Base-by-base conservation (phyloP, 2,888 invertebrate species). In the Drosophila ezoana region DNA sequence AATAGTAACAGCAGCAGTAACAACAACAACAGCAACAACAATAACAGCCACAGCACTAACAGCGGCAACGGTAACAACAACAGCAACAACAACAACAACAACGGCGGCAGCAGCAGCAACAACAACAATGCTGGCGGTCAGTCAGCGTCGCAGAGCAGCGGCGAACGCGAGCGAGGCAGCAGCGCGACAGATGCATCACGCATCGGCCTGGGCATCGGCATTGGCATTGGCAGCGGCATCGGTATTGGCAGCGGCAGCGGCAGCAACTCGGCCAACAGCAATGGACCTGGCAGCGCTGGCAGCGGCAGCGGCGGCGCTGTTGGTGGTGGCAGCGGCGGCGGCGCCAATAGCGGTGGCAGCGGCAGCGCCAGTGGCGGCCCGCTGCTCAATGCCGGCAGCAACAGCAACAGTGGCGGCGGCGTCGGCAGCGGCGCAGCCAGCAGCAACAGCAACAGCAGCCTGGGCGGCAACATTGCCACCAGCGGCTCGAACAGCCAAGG, bases 251-350 rank as follows among this genome's bases (percentile, higher is more conserved):
- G 62, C 53, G 33, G 41, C 53, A 53, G 41, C 44, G 72, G 85
- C 74, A 85, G 72, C 63, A 86, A 81, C 18, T 82, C 82, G 10
- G 69, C 66, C 32, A 76, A 82, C 35, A 86, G 84, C 76, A 89
- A 87, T 10, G 89, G 88, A 3, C 87, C 89, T 0, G 87, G 90
- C 57, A 89, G 89, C 9, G 89, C 72, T n/a, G 90, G 89, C 43
- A 80, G 89, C 47, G 70, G 83, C 53, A 71, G 78, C 23, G 68
- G 64, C n/a, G 64, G 65, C 11, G 47, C 58, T 4, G 66, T 38
- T 4, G 63, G 62, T 33, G n/a, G n/a, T n/a, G 23, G 23, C 23
- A 1, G 23, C 75, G 14, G 14, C n/a, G n/a, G 45, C 20, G 35
- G 75, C 45, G 43, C 61, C 18, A 64, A 53, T n/a, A 68, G 76